Evolutionary conservation across 2,888 invertebrate species (phyloP), one percentile per base, ranked within the genome.

Genomic region (Scaptomyza tumidula): DNA sequence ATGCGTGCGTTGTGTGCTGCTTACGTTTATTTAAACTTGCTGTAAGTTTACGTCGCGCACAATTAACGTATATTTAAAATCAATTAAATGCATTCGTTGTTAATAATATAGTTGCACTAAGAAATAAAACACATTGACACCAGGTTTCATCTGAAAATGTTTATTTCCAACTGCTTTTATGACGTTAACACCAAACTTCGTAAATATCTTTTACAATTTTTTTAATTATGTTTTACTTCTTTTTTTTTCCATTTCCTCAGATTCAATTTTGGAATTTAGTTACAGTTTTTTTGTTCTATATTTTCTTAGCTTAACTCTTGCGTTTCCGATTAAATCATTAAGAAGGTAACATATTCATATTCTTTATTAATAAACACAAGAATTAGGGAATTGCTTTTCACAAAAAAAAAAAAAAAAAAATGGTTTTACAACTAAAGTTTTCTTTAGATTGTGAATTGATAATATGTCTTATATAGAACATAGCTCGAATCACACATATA

Each of bases 181-280:
- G 69, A 60, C 69, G 74, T 69, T 69, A 73, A 74, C 74, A 74
- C 60, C 64, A 60, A 75, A 72, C 68, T 75, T 75, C 72, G 71
- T 75, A 75, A 68, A 65, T 72, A 75, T 63, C 59, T 60, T 62
- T 71, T 75, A 71, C 71, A 75, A 56, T 74, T 41, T 62, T 62
- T 27, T 56, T 16, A 46, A 7, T 39, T n/a, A 39, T 39, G 7
- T 48, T 19, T 48, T 53, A 33, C 9, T 27, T 10, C 35, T 19
- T 45, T 48, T 9, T 43, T 43, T 55, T 14, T 29, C n/a, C n/a
- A n/a, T 56, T 7, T 16, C 43, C 49, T 43, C 63, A 62, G 60
- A 55, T 64, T 44, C 37, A 9, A 35, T 33, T 53, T 37, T 10
- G 29, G 19, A 14, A 10, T 61, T 65, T 46, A 43, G 49, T 69